These are phyloP conservation scores for Drosophila barbarae DNA, from an alignment of 2,888 invertebrate species.

Conservation along the genomic window DNA sequence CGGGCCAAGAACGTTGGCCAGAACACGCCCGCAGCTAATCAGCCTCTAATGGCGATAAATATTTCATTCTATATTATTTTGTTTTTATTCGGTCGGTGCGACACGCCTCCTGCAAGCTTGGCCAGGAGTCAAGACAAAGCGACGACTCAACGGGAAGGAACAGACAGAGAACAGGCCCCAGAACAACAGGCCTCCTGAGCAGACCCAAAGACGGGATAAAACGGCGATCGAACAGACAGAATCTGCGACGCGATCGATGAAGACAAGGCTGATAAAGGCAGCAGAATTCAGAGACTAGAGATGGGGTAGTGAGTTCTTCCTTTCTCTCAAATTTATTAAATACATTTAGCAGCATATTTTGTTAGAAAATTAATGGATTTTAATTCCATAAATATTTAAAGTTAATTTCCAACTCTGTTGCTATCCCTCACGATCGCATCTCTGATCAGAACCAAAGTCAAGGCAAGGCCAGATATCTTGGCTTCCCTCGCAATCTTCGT, in stretches of 20 bases:
- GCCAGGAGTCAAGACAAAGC: constrained; percentile 51
- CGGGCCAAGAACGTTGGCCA: constrained; percentile 24
- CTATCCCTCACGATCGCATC: constrained; percentile 27
- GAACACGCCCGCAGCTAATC: constrained; percentile 72
- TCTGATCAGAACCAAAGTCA: constrained; percentile 13
- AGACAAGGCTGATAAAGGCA: constrained; percentile 48
- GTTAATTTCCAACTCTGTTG: fast-evolving
- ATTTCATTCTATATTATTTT: constrained; percentile 67
- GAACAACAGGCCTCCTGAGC: constrained; percentile 17
- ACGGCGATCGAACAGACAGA: constrained; percentile 39
- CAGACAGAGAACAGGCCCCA: constrained; percentile 15
- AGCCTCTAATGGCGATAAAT: constrained; percentile 74
- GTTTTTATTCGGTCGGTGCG: constrained; percentile 48
- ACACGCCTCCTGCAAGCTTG: constrained; percentile 54
- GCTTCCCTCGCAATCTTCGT: constrained; percentile 50
- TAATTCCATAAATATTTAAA: background rate
- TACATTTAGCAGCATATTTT: background rate
- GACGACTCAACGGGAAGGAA: constrained; percentile 36
- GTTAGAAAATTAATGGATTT: background rate
- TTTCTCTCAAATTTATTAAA: background rate
- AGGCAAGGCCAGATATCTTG: constrained; percentile 38
- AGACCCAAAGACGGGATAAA: constrained; percentile 7
- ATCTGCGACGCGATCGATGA: constrained; percentile 61
- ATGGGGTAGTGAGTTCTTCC: background rate
- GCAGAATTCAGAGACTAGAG: background rate